Base-by-base conservation (phyloP, 1,140 invertebrate species). In the Camponotus floridanus region DNA sequence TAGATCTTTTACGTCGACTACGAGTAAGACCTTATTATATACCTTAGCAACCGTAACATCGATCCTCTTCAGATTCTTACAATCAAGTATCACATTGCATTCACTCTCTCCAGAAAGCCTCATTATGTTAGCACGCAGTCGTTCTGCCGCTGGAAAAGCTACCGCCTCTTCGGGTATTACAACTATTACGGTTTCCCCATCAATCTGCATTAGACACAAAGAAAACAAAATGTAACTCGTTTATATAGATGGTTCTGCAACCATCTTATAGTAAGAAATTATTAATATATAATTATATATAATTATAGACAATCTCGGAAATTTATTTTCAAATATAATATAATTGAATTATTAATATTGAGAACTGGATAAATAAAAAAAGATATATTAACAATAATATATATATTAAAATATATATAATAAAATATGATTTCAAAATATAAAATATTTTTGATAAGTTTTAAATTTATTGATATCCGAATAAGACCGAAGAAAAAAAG, bases 101-200 rank as follows among this genome's bases (percentile, higher is more conserved):
- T 64, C 65, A 31, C 81, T 90, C 11, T 88, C 83, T 21, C 92
- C 76, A 1, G 89, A 85, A 21, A 94, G 89, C 55, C 92, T 93
- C 85, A 95, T 94, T 83, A 97, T 93, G n/a, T 90, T 93, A 48
- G 95, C 93, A 78, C 96, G 93, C 31, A 97, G 55, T 91, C 96
- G 96, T 87, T 97, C 97, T 11, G 96, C 95, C 0, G 96, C 95
- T 31, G 97, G 96, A 90, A 96, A 97, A 45, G 95, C 93, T 9
- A 97, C 87, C 55, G 96, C 95, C 71, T 96, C 95, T 71, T 95
- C 95, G 5, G 96, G 96, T 33, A 94, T 95, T 3, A 97, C 93
- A n/a, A 96, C 87, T 73, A 95, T 91, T 70, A 94, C 91, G 42
- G 86, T 87, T 26, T 83, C 76, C 15, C 90, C 91, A 5, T 87